phyloP scores from a whole-genome alignment of 2,888 invertebrate species.

The Chrysina gloriosa region DNA sequence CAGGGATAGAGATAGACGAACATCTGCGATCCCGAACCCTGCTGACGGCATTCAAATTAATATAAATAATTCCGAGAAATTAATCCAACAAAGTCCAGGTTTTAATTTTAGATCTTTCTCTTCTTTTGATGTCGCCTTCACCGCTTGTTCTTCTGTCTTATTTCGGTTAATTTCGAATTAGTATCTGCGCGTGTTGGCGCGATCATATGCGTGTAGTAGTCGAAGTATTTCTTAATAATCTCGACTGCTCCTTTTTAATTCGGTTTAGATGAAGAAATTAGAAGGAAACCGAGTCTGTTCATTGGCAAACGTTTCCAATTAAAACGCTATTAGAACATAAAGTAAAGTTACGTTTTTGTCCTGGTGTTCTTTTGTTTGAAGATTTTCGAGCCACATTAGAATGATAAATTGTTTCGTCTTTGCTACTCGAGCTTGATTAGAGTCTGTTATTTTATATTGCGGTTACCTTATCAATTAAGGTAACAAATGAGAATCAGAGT shows the following conservation, averaged over 20 bases:
- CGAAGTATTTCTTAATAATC: conserved; percentile 43
- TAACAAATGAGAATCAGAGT: neutral
- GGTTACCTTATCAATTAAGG: conserved; percentile 4
- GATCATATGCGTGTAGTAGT: conserved; percentile 39
- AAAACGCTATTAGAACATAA: conserved; percentile 31
- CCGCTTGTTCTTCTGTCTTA: conserved; percentile 52
- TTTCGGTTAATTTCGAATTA: conserved; percentile 53
- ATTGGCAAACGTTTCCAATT: conserved; percentile 38
- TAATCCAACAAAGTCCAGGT: conserved; percentile 64
- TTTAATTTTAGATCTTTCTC: conserved; percentile 61
- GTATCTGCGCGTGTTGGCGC: conserved; percentile 36
- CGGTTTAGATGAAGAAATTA: conserved; percentile 32
- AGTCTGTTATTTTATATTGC: conserved; percentile 33
- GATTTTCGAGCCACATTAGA: neutral
- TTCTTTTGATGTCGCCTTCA: conserved; percentile 62
- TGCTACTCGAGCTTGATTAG: conserved; percentile 28
- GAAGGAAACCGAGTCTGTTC: conserved; percentile 2
- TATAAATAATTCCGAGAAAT: conserved; percentile 65
- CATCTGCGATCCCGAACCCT: conserved; percentile 37
- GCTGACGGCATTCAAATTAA: conserved; percentile 57
- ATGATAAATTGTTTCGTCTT: conserved; percentile 33
- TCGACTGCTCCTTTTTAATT: conserved; percentile 3
- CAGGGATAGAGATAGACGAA: conserved; percentile 43
- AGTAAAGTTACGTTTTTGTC: neutral
- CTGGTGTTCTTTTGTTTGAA: neutral